Conservation (phyloP, 2,888 invertebrate genomes). For the Nysson spinosus region DNA sequence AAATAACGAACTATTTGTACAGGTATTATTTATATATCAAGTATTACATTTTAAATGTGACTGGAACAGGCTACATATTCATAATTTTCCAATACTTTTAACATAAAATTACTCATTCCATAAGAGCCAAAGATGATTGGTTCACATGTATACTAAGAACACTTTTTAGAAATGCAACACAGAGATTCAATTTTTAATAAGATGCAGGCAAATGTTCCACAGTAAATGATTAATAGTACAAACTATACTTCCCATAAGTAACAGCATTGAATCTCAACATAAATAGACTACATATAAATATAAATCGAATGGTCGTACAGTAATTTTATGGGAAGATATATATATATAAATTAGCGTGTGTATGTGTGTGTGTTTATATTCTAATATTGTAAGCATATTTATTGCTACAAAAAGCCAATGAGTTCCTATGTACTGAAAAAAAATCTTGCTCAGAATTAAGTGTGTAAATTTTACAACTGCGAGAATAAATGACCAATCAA, state of each 20-base stretch:
- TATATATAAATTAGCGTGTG: too few relatives aligned
- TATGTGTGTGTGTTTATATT: too few relatives aligned
- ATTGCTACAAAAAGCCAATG: conserved; percentile 28
- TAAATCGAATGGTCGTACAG: not conserved
- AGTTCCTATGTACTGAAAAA: conserved; percentile 54
- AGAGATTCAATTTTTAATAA: conserved; percentile 1
- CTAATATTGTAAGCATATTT: conserved; percentile 11
- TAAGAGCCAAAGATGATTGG: conserved; percentile 2
- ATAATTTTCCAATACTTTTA: too few relatives aligned
- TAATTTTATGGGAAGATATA: conserved; percentile 6
- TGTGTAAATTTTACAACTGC: conserved; percentile 26
- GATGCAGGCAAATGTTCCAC: not conserved
- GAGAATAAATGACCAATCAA: conserved; percentile 27
- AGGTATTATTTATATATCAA: too few relatives aligned
- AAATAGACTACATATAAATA: conserved; percentile 10
- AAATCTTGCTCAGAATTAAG: conserved; percentile 48
- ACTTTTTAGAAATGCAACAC: not conserved
- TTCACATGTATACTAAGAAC: not conserved
- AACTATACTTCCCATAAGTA: conserved; percentile 23
- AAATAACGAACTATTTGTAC: not conserved
- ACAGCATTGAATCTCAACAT: not conserved
- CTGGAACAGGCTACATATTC: too few relatives aligned
- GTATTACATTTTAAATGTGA: too few relatives aligned
- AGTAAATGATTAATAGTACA: conserved; percentile 13
- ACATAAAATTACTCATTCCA: conserved; percentile 1